These are phyloP conservation scores for Phainopepla nitens DNA, from an alignment of 2,113 vertebrate species.

Conservation along the genomic window DNA sequence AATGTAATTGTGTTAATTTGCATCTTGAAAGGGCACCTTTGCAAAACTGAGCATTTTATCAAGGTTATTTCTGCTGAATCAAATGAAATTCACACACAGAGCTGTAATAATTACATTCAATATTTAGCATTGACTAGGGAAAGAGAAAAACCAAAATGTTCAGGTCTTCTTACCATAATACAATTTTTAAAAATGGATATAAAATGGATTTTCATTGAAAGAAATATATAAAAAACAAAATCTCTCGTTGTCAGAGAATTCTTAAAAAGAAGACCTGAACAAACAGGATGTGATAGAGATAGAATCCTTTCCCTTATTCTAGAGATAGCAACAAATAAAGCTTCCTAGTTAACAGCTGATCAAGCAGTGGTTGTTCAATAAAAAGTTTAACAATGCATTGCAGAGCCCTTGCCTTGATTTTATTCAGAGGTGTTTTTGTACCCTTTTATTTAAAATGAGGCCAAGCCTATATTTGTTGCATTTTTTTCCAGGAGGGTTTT, in stretches of 20 bases:
- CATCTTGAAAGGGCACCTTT: constrained; percentile 63
- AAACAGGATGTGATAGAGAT: not conserved
- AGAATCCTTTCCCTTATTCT: not conserved
- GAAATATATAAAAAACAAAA: not conserved
- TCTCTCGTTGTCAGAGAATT: not conserved
- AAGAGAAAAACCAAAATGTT: not conserved
- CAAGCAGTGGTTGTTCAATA: not conserved
- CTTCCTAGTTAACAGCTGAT: not conserved
- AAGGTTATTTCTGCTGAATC: constrained; percentile 27
- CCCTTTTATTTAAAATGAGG: not conserved
- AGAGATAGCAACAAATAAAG: not conserved
- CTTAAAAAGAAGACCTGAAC: not conserved
- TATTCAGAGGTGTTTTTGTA: not conserved
- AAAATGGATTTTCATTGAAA: not conserved
- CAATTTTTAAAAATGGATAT: not conserved
- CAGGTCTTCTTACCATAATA: not conserved
- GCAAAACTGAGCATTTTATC: constrained; percentile 44
- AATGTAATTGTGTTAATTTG: constrained; percentile 70
- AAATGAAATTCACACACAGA: constrained; percentile 2
- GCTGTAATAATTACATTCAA: constrained; percentile 1
- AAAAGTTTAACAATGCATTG: not conserved
- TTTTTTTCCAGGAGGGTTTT: not conserved
- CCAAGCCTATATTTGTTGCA: not conserved
- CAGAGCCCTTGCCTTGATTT: not conserved
- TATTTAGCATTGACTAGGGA: not conserved